Conservation (phyloP, 2,797 vertebrate species). For the Eutrigla gurnardus region DNA sequence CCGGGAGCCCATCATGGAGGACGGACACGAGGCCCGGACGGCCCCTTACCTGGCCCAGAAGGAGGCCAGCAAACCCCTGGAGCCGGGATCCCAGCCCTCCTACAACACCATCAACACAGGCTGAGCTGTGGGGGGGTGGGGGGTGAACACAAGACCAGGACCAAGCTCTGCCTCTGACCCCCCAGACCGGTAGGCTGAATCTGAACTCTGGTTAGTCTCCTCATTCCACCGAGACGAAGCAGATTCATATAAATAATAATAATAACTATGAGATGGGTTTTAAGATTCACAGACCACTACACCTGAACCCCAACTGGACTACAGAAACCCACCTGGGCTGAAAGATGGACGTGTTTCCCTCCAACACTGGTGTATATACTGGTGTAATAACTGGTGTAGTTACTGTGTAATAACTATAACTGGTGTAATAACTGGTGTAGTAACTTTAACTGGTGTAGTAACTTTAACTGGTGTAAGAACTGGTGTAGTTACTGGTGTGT, state of each 20-base stretch:
- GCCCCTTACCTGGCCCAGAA: slow-evolving; percentile 12
- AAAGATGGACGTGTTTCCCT: too few species aligned
- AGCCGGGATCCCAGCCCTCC: slow-evolving; percentile 69
- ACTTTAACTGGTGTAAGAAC: too few species aligned
- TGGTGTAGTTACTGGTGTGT: neutral
- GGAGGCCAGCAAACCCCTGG: slow-evolving; percentile 62
- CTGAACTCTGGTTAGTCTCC: slow-evolving; percentile 13
- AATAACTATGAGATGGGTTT: slow-evolving; percentile 19
- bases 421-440: slow-evolving; percentile 7
- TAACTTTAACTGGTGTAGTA: too few species aligned
- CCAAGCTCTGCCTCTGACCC: slow-evolving; percentile 20
- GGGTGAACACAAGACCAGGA: slow-evolving; percentile 1
- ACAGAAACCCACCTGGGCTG: too few species aligned
- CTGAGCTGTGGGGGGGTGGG: slow-evolving; percentile 39
- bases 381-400: too few species aligned
- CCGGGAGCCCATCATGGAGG: slow-evolving; percentile 73
- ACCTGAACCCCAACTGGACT: too few species aligned
- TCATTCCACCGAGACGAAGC: neutral
- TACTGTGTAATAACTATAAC: neutral
- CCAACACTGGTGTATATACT: too few species aligned
- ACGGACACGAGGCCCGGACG: neutral
- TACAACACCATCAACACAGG: slow-evolving; percentile 83
- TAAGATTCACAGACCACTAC: slow-evolving; percentile 22
- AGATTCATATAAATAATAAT: too few species aligned
- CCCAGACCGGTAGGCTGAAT: slow-evolving; percentile 30